Conservation (phyloP, 1,140 invertebrate species). For the Rhagoletis zephyria region DNA sequence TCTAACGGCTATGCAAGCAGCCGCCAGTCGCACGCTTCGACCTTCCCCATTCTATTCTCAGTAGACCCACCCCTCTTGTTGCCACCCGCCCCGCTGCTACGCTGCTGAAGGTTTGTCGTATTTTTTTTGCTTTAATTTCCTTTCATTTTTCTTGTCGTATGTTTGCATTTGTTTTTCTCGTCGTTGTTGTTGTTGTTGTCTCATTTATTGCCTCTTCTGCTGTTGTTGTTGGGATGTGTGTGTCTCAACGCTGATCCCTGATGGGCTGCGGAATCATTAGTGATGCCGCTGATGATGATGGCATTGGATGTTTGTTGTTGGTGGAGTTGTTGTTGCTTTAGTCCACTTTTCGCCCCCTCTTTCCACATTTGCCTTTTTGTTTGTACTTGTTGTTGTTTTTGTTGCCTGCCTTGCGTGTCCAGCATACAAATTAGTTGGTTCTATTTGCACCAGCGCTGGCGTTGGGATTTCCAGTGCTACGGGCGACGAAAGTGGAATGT, state of each 20-base stretch:
- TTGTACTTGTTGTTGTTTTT: neutral
- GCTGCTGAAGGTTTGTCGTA: neutral
- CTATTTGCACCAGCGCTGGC: neutral
- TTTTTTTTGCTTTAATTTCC: conserved; percentile 13
- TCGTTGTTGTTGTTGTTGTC: neutral
- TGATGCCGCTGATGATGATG: conserved; percentile 29
- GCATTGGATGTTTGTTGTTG: neutral
- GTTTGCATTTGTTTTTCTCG: neutral
- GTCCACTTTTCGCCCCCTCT: neutral
- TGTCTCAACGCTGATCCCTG: conserved; percentile 14
- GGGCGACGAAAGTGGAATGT: neutral
- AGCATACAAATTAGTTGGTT: neutral
- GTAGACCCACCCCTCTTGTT: too few species aligned
- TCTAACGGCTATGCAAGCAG: neutral
- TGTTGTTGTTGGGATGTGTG: neutral
- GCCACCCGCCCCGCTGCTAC: neutral
- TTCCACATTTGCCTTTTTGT: neutral
- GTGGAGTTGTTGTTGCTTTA: neutral
- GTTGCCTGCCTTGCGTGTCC: neutral
- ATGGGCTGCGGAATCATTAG: conserved; percentile 17
- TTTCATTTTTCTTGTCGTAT: neutral
- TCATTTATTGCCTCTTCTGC: conserved; percentile 16
- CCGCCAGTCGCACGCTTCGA: neutral
- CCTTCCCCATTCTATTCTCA: conserved; percentile 5
- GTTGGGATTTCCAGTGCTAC: neutral